Evolutionary conservation across 2,797 vertebrate genomes (phyloP).

Genomic region (Malacoraja senta): DNA sequence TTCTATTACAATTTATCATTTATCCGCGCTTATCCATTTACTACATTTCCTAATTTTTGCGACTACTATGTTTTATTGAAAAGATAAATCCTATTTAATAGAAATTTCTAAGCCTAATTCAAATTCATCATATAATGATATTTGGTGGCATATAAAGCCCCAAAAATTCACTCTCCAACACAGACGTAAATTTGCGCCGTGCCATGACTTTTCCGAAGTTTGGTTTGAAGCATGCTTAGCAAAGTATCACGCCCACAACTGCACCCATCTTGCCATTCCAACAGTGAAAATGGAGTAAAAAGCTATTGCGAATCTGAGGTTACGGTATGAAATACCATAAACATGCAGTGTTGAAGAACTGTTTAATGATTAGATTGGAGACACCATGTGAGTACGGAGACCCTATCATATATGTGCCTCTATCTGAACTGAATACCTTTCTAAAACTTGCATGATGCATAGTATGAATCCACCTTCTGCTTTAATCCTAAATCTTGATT

Average conservation of each 20-base stretch:
- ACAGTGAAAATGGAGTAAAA: too few species aligned
- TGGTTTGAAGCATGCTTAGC: too few species aligned
- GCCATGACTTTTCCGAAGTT: too few species aligned
- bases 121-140: constrained; percentile 20
- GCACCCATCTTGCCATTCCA: too few species aligned
- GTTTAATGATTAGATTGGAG: not conserved
- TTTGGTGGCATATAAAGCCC: not conserved
- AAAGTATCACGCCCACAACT: too few species aligned
- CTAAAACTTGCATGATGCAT: not conserved
- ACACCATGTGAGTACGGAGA: not conserved
- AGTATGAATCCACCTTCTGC: not conserved
- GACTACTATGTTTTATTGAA: constrained; percentile 24
- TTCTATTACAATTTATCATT: constrained; percentile 34
- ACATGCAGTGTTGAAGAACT: too few species aligned
- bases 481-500: not conserved
- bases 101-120: constrained; percentile 37
- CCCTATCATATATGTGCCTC: not conserved
- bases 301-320: not conserved
- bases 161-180: not conserved
- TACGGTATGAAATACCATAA: not conserved
- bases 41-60: constrained; percentile 38
- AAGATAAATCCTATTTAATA: constrained; percentile 34
- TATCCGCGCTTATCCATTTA: constrained; percentile 35
- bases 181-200: not conserved
- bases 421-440: not conserved